These are phyloP conservation scores for Drosophila lini DNA, from an alignment of 1,140 invertebrate species.

Conservation along the genomic window DNA sequence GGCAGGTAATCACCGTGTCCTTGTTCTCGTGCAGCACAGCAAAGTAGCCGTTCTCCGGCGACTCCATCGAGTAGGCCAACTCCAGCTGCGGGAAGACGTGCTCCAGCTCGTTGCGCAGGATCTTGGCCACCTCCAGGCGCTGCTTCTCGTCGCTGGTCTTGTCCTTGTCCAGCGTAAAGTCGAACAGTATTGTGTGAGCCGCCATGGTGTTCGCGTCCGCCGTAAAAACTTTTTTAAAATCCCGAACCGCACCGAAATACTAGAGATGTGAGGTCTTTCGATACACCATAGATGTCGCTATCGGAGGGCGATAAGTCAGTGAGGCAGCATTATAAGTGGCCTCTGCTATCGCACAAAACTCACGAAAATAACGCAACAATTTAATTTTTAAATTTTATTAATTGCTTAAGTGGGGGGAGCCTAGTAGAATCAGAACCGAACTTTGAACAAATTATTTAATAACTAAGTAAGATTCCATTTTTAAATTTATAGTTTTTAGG, in stretches of 20 bases:
- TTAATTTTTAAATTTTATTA: too few relatives aligned
- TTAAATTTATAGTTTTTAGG: too few relatives aligned
- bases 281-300: neutral
- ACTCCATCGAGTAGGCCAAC: conserved; percentile 85
- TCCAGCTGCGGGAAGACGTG: conserved; percentile 89
- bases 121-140: conserved; percentile 87
- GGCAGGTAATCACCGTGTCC: conserved; percentile 88
- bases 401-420: too few relatives aligned
- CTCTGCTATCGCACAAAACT: neutral
- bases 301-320: neutral
- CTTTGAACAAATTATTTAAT: too few relatives aligned
- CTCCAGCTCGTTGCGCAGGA: conserved; percentile 88
- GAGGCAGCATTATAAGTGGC: neutral
- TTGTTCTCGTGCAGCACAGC: conserved; percentile 89
- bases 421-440: too few relatives aligned
- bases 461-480: too few relatives aligned
- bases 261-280: conserved; percentile 6
- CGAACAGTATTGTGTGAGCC: conserved; percentile 92
- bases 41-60: conserved; percentile 88
- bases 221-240: conserved; percentile 16
- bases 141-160: conserved; percentile 88
- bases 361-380: neutral
- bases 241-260: conserved; percentile 20
- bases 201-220: conserved; percentile 86
- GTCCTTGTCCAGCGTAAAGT: conserved; percentile 90